Base-by-base conservation (phyloP, 1,140 invertebrate species). In the Neomicropteryx cornuta region DNA sequence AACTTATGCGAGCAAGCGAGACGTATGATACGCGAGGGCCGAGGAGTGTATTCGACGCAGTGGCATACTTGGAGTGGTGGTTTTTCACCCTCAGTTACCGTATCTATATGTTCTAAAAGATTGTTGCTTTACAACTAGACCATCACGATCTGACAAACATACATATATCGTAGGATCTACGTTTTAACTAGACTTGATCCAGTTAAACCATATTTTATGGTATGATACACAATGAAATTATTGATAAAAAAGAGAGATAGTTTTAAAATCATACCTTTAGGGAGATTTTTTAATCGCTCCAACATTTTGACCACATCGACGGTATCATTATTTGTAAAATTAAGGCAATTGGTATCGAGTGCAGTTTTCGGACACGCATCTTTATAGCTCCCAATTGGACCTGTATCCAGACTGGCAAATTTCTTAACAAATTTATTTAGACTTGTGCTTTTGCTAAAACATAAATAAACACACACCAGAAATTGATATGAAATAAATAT, bases 261-360 rank as follows among this genome's bases (percentile, higher is more conserved):
- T 10, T 24, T 29, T n/a, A 24, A 33, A 33, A 16, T 38, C 18
- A 24, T 56, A 60, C 61, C 64, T 48, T 64, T 56, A 10, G 66
- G 66, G 3, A 69, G 33, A 42, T 69, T 61, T 20, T 55, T 48
- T 18, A 69, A 42, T 40, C 62, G 62, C 24, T 51, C 58, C 10
- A 47, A 33, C 33, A 66, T 57, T 34, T 62, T 60, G 6, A 55
- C 44, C 29, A 58, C 45, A 52, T 47, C 45, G 2, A 13, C 11
- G 17, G 37, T 30, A 33, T 44, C 42, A 33, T 44, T 32, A 14
- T 14, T 17, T 2, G 35, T n/a, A 18, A 42, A 41, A 21, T 40
- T 42, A 10, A 56, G 46, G 3, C 58, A 50, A 13, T 52, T 41
- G 11, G 55, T 42, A 33, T 51, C 33, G 37, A 55, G 52, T 30